Evolutionary conservation across 2,113 vertebrate species (phyloP).

Genomic region (Smithornis capensis): DNA sequence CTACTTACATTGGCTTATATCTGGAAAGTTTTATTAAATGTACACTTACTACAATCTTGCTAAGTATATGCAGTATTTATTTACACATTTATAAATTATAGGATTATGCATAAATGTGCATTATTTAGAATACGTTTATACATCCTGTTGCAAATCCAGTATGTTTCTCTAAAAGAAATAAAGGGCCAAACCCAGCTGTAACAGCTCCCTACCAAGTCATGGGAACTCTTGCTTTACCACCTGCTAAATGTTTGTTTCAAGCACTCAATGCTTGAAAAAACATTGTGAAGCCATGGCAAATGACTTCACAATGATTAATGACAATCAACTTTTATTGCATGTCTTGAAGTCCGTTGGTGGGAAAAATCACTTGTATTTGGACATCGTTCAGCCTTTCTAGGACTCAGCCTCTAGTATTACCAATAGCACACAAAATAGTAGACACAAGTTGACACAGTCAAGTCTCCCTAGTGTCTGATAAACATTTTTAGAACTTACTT

Average conservation of each 20-base stretch:
- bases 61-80: background rate
- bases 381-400: background rate
- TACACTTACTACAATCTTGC: background rate
- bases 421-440: background rate
- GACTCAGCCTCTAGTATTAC: background rate
- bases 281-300: background rate
- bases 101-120: rapidly evolving
- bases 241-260: background rate
- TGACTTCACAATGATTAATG: background rate
- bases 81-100: background rate
- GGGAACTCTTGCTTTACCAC: background rate
- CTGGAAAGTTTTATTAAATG: background rate
- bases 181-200: background rate
- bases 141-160: background rate
- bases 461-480: rapidly evolving
- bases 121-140: background rate
- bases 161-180: background rate
- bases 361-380: background rate
- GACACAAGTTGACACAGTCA: background rate
- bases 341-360: background rate
- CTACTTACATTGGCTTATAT: background rate
- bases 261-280: background rate
- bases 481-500: background rate
- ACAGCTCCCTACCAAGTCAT: background rate
- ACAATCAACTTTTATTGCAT: background rate